Conservation (phyloP, 1,140 invertebrate genomes). For the Trichoplusia ni region DNA sequence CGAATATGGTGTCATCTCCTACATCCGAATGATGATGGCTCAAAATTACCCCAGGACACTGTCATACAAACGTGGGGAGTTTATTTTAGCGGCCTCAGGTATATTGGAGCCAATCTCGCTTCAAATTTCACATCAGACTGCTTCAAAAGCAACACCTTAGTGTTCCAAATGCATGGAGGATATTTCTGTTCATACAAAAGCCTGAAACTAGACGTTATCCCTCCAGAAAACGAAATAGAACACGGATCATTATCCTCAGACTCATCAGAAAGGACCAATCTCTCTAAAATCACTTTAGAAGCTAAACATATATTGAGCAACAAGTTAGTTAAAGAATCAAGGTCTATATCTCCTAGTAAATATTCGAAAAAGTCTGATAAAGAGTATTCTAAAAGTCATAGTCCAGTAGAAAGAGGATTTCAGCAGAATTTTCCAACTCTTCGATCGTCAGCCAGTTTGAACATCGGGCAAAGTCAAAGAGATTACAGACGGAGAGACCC, state of each 20-base stretch:
- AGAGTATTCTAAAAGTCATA: slow-evolving; percentile 76
- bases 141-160: slow-evolving; percentile 89
- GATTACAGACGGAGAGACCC: slow-evolving; percentile 45
- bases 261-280: slow-evolving; percentile 64
- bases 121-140: slow-evolving; percentile 86
- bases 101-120: slow-evolving; percentile 88
- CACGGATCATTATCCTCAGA: slow-evolving; percentile 68
- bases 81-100: slow-evolving; percentile 90
- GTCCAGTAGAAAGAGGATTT: slow-evolving; percentile 69
- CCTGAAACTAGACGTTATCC: slow-evolving; percentile 77
- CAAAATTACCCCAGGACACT: slow-evolving; percentile 66
- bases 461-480: slow-evolving; percentile 52
- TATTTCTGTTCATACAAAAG: slow-evolving; percentile 89
- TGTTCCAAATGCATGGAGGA: slow-evolving; percentile 94
- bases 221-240: slow-evolving; percentile 70
- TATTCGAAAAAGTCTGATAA: slow-evolving; percentile 61
- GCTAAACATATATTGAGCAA: slow-evolving; percentile 55
- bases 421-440: slow-evolving; percentile 69
- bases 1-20: slow-evolving; percentile 82
- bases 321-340: slow-evolving; percentile 61
- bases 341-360: slow-evolving; percentile 72
- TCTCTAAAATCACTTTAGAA: slow-evolving; percentile 60
- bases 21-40: slow-evolving; percentile 46
- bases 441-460: slow-evolving; percentile 60
- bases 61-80: slow-evolving; percentile 91